Conservation (phyloP, 1,140 invertebrate genomes). For the Chrysoperla carnea region DNA sequence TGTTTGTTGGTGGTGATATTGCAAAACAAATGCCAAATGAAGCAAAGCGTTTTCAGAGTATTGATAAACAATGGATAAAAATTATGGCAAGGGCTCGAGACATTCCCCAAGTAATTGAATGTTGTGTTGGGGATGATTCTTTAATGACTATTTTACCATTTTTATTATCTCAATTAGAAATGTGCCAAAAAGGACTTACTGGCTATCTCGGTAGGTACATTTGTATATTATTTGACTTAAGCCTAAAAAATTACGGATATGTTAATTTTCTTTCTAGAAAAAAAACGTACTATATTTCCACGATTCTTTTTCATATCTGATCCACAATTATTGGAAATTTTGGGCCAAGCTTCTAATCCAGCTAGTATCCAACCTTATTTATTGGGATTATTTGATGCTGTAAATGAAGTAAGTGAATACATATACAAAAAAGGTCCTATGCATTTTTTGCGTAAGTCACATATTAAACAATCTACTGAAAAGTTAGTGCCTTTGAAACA, state of each 20-base stretch:
- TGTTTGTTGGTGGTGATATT: slow-evolving; percentile 83
- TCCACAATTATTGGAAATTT: slow-evolving; percentile 70
- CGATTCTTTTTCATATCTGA: slow-evolving; percentile 86
- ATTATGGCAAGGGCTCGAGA: slow-evolving; percentile 72
- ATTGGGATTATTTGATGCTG: slow-evolving; percentile 70
- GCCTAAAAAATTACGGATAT: neutral
- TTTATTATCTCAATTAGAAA: slow-evolving; percentile 70
- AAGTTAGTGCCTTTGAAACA: no score
- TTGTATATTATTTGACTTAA: neutral
- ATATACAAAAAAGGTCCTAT: no score
- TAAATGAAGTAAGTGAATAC: slow-evolving; percentile 43
- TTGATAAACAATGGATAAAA: slow-evolving; percentile 76
- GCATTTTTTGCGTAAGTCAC: no score
- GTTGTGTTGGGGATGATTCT: slow-evolving; percentile 70
- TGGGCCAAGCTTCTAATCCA: slow-evolving; percentile 76
- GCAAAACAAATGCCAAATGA: slow-evolving; percentile 72
- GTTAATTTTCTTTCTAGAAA: slow-evolving; percentile 30
- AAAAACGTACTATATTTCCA: slow-evolving; percentile 65
- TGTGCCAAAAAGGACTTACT: slow-evolving; percentile 82
- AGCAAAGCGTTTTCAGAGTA: slow-evolving; percentile 56
- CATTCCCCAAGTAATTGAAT: slow-evolving; percentile 64
- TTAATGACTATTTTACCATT: slow-evolving; percentile 62
- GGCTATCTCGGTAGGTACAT: slow-evolving; percentile 36
- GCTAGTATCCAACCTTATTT: slow-evolving; percentile 73
- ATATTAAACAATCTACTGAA: no score